A percentile compares a stretch with the other conserved stretches of the same genome.
phyloP scores from a whole-genome alignment of 2,888 invertebrate genomes.

The Heliconius ethilla region DNA sequence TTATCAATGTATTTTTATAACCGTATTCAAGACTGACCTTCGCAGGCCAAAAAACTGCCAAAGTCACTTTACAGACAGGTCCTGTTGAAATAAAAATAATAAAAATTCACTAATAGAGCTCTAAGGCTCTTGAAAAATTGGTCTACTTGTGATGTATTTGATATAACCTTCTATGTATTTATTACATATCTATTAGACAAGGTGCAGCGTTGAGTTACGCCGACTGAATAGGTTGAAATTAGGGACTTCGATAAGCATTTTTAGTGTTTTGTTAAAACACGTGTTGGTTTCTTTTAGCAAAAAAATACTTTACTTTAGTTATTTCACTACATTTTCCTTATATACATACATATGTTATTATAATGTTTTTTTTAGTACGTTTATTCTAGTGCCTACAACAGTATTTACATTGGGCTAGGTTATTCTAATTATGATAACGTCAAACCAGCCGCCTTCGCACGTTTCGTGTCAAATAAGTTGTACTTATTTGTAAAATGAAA shows the following conservation, averaged over 20 bases:
- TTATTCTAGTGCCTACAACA: slow-evolving; percentile 3
- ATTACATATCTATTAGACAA: not conserved
- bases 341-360: not conserved
- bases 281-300: not conserved
- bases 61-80: slow-evolving; percentile 46
- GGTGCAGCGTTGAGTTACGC: not conserved
- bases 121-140: not conserved
- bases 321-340: not conserved
- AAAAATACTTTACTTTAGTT: not conserved
- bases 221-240: too few relatives aligned
- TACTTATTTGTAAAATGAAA: not conserved
- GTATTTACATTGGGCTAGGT: slow-evolving; percentile 32
- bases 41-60: slow-evolving; percentile 46
- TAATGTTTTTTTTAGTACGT: not conserved
- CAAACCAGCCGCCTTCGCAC: slow-evolving; percentile 41
- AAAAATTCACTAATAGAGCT: slow-evolving; percentile 12
- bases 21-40: slow-evolving; percentile 42
- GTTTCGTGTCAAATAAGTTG: not conserved
- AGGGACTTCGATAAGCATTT: not conserved
- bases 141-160: not conserved
- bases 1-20: slow-evolving; percentile 21
- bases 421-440: slow-evolving; percentile 27
- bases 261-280: not conserved
- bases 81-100: slow-evolving; percentile 13
- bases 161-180: not conserved